These are phyloP conservation scores for Archilochus colubris DNA, from an alignment of 2,113 vertebrate species.

Conservation along the genomic window DNA sequence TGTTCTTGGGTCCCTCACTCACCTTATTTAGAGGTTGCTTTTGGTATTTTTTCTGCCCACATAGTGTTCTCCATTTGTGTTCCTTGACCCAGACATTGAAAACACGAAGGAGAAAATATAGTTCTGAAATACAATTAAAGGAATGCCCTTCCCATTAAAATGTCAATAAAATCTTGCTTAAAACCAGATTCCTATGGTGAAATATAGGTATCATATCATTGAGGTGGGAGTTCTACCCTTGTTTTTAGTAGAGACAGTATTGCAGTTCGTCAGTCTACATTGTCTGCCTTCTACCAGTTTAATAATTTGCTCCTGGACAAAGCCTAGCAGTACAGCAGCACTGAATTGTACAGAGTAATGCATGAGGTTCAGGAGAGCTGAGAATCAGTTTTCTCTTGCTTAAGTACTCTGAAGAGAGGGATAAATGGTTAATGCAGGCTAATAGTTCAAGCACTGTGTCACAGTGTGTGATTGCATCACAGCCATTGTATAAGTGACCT, in stretches of 20 bases:
- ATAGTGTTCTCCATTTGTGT: background rate
- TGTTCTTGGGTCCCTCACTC: background rate
- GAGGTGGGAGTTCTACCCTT: background rate
- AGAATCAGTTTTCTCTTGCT: background rate
- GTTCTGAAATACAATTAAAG: background rate
- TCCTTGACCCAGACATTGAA: background rate
- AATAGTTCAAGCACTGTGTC: background rate
- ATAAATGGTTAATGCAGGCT: background rate
- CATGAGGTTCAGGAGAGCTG: background rate
- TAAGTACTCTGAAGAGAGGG: background rate
- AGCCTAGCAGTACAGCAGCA: background rate
- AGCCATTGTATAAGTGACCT: background rate
- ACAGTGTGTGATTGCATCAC: background rate
- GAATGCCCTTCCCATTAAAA: background rate
- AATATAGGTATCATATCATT: background rate
- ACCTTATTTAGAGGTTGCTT: background rate
- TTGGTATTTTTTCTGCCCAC: background rate
- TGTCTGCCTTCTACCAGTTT: background rate
- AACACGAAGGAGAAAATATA: background rate
- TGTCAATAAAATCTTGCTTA: background rate
- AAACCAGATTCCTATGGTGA: background rate
- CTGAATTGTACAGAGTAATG: background rate
- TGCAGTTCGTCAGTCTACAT: background rate
- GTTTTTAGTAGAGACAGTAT: background rate
- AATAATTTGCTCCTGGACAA: background rate